Evolutionary conservation across 2,888 invertebrate genomes (phyloP), one percentile per base, ranked within the genome.

Genomic region (Chaitophorus viminalis): DNA sequence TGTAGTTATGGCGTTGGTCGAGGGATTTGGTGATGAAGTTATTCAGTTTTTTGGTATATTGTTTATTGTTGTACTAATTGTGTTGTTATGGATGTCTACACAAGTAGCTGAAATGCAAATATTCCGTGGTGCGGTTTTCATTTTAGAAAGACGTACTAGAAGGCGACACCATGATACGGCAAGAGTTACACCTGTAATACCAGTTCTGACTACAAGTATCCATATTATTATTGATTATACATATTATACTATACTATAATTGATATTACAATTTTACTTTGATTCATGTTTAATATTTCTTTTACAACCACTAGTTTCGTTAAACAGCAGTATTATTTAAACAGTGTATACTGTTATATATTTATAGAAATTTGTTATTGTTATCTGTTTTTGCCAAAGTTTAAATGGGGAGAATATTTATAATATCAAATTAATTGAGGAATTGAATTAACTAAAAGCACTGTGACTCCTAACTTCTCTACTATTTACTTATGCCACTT

Each of bases 11-110:
- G 92, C 95, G 90, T 92, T 96, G 90, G 95, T 96, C 90, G 96
- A 96, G 91, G 96, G 96, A 78, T 93, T 97, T 88, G 96, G 96
- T 39, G 96, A 96, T 92, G 96, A 96, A 93, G 96, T 97, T 89
- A 93, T 95, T 81, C 93, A 96, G 91, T 95, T 94, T 90, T 93
- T 96, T 91, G 93, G 94, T 82, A 92, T 93, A 39, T 92, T 95
- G 89, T 91, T 95, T 46, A 91, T 94, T 60, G 89, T 94, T 5
- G 91, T 92, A 31, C 90, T 94, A 31, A 91, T 93, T 90, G 93
- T 94, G 89, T 93, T 94, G 89, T 92, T 95, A 83, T 94, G 96
- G 85, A 96, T 96, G 93, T 96, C 96, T 89, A 97, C 96, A 1
- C 94, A 94, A 89, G 95, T 95, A 89, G 92, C 94, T 0, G 94